A percentile compares a stretch with the other conserved stretches of the same genome.
Evolutionary conservation across 2,113 vertebrate genomes (phyloP).

Genomic region (Galemys pyrenaicus): DNA sequence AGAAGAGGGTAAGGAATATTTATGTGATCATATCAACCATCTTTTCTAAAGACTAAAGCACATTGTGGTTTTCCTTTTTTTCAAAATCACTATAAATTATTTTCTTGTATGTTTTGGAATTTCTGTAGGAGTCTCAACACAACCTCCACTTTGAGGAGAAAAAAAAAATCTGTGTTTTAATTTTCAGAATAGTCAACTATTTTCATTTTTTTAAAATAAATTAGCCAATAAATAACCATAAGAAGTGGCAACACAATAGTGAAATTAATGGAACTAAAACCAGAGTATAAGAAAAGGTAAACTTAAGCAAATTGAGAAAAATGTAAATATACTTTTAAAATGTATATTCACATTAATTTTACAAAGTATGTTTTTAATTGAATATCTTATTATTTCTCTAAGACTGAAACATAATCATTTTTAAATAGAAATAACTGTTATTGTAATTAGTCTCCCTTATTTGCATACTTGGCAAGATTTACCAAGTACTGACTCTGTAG

Average conservation of each 20-base stretch:
- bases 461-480: constrained; percentile 38
- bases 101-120: constrained; percentile 41
- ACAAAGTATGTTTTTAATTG: neutral
- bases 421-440: constrained; percentile 5
- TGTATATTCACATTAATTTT: constrained; percentile 23
- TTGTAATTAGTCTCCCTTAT: neutral
- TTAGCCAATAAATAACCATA: neutral
- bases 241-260: constrained; percentile 3
- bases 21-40: neutral
- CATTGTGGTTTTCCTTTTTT: neutral
- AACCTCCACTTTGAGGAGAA: neutral
- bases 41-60: constrained; percentile 1
- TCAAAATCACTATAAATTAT: constrained; percentile 19
- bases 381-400: neutral
- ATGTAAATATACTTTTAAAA: neutral
- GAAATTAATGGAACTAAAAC: constrained; percentile 13
- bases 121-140: neutral
- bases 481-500: neutral
- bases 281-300: neutral
- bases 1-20: neutral
- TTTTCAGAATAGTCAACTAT: neutral
- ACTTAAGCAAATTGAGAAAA: neutral
- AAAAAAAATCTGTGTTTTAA: neutral
- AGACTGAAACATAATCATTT: constrained; percentile 28
- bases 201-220: constrained; percentile 37